Evolutionary conservation across 2,888 invertebrate genomes (phyloP).

Genomic region (Yponomeuta malinellus): DNA sequence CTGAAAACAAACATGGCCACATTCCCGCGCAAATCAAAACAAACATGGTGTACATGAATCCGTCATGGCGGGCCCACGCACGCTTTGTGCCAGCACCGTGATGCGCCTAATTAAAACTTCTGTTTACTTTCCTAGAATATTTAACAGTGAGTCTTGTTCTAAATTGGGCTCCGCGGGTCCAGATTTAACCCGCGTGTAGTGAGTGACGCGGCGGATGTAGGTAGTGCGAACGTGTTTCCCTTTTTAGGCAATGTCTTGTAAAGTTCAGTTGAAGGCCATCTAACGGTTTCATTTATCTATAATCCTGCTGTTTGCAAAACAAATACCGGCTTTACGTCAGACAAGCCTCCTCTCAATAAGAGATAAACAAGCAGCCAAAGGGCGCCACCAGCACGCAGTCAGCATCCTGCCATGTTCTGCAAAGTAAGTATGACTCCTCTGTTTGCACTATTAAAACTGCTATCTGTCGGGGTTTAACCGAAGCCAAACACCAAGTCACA

Average conservation of each 20-base stretch:
- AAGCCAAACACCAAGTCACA: not conserved
- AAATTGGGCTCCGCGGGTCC: conserved; percentile 51
- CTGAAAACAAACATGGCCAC: conserved; percentile 57
- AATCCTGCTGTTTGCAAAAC: not conserved
- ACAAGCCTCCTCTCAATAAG: not conserved
- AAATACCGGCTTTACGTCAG: too few relatives aligned
- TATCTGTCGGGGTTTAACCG: too few relatives aligned
- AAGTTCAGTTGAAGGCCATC: not conserved
- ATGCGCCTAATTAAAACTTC: conserved; percentile 52
- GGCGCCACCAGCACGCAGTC: not conserved
- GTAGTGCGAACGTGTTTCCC: conserved; percentile 28
- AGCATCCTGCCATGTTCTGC: not conserved
- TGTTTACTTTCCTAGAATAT: conserved; percentile 62
- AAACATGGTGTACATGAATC: conserved; percentile 53
- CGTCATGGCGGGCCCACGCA: conserved; percentile 54
- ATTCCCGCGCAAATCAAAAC: conserved; percentile 43
- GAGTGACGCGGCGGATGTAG: conserved; percentile 28
- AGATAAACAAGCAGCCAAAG: not conserved
- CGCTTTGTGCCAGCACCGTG: conserved; percentile 38
- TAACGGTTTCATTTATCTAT: not conserved
- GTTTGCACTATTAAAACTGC: not conserved
- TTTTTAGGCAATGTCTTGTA: conserved; percentile 34
- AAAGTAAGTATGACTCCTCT: not conserved
- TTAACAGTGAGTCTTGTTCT: conserved; percentile 50
- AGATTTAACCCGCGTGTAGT: conserved; percentile 53